Base-by-base conservation (phyloP, 92 coral and sea anemone species). In the Parazoanthus atlanticus region DNA sequence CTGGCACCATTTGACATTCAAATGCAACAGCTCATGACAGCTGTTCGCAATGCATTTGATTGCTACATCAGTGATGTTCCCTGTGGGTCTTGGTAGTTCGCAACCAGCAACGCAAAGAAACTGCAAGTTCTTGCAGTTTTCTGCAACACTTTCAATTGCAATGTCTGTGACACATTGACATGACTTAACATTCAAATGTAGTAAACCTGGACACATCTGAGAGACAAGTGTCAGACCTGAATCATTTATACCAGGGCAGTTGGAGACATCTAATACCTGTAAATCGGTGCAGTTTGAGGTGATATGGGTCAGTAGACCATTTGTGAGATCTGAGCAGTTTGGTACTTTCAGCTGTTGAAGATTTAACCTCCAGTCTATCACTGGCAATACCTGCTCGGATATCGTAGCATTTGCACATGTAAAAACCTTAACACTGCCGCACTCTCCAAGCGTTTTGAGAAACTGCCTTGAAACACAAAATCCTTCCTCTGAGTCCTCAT, bases 31-130 rank as follows among this genome's bases (percentile, higher is more conserved):
- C 66, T 94, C 88, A 2, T n/a, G 30, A 70, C 96, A 94, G 29
- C 91, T 90, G 56, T 65, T 89, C 1, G 96, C 96, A 91, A 94
- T 77, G 41, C 89, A 90, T 64, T 92, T 84, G 46, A 94, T 88
- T 31, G 96, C 96, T 41, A 94, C 96, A 91, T 94, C 96, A 73
- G 96, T 94, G 3, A 94, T 80, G 52, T 94, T 94, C 3, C 96
- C 96, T 43, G 94, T 88, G n/a, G 93, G 93, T 64, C 89, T 91
- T n/a, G 93, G 95, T 32, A 95, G 82, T 80, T 93, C 98, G 32
- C 94, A 93, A 54, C 98, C 98, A 58, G 93, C 92, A 38, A 95
- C 98, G 75, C 92, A 89, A 79, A 95, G 83, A 31, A 79, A 85
- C 80, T 90, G 95, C 79, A 95, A 88, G 75, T 67, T 87, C 47